phyloP scores from a whole-genome alignment of 92 coral and sea anemone genomes.

The Siderastrea radians region DNA sequence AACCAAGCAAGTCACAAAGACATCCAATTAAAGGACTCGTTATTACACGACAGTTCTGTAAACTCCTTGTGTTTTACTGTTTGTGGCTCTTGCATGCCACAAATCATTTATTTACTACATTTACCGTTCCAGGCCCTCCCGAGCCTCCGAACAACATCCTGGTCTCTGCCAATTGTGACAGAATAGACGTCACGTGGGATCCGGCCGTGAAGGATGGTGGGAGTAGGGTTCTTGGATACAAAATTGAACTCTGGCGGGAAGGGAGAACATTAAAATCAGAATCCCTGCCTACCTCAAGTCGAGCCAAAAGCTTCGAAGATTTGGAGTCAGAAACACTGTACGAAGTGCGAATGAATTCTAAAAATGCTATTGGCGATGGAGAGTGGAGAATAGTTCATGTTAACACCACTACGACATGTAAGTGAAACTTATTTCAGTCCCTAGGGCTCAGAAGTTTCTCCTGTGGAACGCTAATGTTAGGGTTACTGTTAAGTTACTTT shows the following conservation, averaged over 20 bases:
- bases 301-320: conserved; percentile 17
- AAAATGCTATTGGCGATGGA: conserved; percentile 55
- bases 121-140: conserved; percentile 55
- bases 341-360: conserved; percentile 52
- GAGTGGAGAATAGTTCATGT: conserved; percentile 52
- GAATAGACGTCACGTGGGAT: conserved; percentile 62
- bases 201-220: conserved; percentile 61
- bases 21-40: too few species aligned
- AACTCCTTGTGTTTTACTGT: too few species aligned
- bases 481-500: too few species aligned
- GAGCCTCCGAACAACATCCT: conserved; percentile 73
- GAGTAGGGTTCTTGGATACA: conserved; percentile 56
- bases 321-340: conserved; percentile 37
- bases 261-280: conserved; percentile 43
- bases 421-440: not conserved
- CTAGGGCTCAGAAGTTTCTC: too few species aligned
- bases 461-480: too few species aligned
- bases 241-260: conserved; percentile 41
- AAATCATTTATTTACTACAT: not conserved
- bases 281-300: conserved; percentile 2
- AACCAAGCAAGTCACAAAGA: too few species aligned
- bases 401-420: conserved; percentile 56
- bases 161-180: conserved; percentile 45
- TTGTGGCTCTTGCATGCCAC: not conserved
- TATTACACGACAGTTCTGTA: too few species aligned